Evolutionary conservation across 2,888 invertebrate species (phyloP), one percentile per base, ranked within the genome.

Genomic region (Drosophila suboccidentalis): DNA sequence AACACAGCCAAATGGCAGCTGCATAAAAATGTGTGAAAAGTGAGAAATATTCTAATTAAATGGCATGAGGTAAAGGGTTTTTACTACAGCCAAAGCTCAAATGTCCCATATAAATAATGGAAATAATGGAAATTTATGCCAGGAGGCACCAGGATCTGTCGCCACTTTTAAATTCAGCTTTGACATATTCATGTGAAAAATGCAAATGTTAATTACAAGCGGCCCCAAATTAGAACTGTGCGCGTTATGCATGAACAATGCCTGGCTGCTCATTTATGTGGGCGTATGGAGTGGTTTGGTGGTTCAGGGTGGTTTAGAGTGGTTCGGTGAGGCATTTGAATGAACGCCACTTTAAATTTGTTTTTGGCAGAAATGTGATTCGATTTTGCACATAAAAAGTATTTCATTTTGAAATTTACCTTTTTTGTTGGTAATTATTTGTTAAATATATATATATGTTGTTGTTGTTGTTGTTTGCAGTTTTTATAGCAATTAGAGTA

Each of bases 171-270:
- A 9, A 26, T 43, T 39, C 11, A 49, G 17, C 19, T 41, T 46
- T 53, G 60, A 50, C 51, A 67, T 63, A 62, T 70, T 76, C 58
- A 54, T 59, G 66, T 79, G 29, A 80, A 78, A 86, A 75, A 83
- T 87, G 81, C 74, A 78, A 88, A 88, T 83, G 68, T 87, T 85
- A 87, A 82, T 85, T 84, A 80, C 71, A 71, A 70, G 62, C 57
- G 57, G 55, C 50, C 60, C 66, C 64, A 70, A 82, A 85, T 74
- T 76, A 80, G 78, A 84, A 69, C 57, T 64, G 84, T 72, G 77
- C 66, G 79, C 73, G 68, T 65, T 67, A 77, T 64, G 72, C 72
- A 71, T 87, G 72, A 75, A 58, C 74, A 73, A 82, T 72, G 82
- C 61, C 65, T 49, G 47, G 60, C 51, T 58, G 65, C 61, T 46